Evolutionary conservation across 2,113 vertebrate species (phyloP).

Genomic region (Potamarius usumacintae): DNA sequence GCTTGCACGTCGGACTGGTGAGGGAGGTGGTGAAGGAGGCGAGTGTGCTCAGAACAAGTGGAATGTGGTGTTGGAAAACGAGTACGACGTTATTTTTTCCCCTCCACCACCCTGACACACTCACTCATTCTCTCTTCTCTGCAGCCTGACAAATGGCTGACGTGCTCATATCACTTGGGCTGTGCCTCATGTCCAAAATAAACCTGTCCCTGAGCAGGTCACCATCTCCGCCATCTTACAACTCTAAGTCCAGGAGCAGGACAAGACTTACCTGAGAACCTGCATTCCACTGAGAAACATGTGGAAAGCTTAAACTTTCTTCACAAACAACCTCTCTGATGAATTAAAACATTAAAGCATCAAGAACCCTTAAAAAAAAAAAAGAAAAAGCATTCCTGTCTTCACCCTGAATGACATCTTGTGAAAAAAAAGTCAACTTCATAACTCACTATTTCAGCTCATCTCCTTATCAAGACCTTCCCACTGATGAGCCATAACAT

Average conservation of each 20-base stretch:
- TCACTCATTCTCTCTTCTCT: slow-evolving; percentile 65
- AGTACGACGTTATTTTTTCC: slow-evolving; percentile 64
- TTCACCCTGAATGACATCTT: no score
- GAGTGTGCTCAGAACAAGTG: slow-evolving; percentile 30
- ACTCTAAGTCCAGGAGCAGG: background rate
- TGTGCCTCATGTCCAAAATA: slow-evolving; percentile 87
- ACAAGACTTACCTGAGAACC: background rate
- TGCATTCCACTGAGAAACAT: background rate
- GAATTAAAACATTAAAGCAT: background rate
- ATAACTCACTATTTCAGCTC: no score
- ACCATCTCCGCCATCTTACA: slow-evolving; percentile 13
- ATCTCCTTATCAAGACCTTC: no score
- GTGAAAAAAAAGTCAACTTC: no score
- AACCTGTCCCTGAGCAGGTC: slow-evolving; percentile 78
- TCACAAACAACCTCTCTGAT: background rate
- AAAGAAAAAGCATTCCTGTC: no score
- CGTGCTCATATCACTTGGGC: slow-evolving; percentile 67
- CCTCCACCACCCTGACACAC: slow-evolving; percentile 52
- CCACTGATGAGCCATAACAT: background rate
- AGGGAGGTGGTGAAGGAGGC: slow-evolving; percentile 12
- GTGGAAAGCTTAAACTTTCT: background rate
- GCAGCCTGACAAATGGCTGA: slow-evolving; percentile 74
- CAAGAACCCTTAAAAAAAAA: background rate
- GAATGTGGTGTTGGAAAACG: slow-evolving; percentile 65
- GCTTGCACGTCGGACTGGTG: background rate